phyloP scores from a whole-genome alignment of 2,888 invertebrate genomes.

The Lasioglossum calceatum region DNA sequence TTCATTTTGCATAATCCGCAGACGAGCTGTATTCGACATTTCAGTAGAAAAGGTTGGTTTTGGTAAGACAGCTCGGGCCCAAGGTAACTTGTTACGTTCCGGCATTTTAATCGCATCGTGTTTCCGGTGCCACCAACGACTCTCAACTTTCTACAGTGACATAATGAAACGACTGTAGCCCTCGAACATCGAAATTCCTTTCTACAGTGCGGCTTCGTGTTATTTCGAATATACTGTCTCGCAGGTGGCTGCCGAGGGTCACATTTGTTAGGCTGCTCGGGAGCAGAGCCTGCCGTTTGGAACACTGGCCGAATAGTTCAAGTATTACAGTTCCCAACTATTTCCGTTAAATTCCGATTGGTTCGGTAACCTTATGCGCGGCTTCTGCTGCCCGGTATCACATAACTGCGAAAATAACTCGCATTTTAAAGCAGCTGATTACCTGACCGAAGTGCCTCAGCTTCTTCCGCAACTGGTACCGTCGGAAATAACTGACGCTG shows the following conservation, averaged over 20 bases:
- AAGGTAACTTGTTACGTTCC: neutral
- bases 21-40: neutral
- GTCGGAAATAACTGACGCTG: neutral
- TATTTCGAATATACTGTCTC: constrained; percentile 6
- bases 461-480: neutral
- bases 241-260: neutral
- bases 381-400: neutral
- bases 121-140: neutral
- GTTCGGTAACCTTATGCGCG: neutral
- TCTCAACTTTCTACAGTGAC: neutral
- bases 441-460: neutral
- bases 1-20: neutral
- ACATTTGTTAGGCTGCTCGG: constrained; percentile 6
- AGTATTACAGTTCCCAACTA: constrained; percentile 5
- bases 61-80: neutral
- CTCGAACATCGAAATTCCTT: constrained; percentile 1
- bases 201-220: neutral
- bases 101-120: neutral
- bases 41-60: neutral
- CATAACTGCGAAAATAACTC: constrained; percentile 3
- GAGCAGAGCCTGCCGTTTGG: neutral
- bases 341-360: constrained; percentile 16
- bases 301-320: constrained; percentile 14
- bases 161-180: neutral
- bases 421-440: neutral